Evolutionary conservation across 2,888 invertebrate genomes (phyloP), one percentile per base, ranked within the genome.

Genomic region (Scelioninae gen. 1): DNA sequence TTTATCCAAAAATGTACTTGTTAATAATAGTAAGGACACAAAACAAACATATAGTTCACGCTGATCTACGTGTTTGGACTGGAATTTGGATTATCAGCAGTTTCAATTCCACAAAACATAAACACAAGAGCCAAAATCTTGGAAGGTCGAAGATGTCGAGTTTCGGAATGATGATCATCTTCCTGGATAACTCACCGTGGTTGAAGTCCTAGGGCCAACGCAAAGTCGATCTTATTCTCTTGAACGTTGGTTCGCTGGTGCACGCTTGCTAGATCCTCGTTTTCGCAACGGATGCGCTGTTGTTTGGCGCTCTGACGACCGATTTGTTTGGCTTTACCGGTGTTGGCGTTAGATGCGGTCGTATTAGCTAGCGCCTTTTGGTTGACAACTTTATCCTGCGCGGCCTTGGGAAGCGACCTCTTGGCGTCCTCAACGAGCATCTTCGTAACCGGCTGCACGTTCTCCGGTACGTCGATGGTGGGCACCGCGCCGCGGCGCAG

Each of bases 141-240:
- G 23, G 23, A 23, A 23, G 23, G 23, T 23, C 23, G 23, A 23
- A 23, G 23, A 23, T 23, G 23, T 23, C 4, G 23, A 23, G 23
- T 1, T 23, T 23, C 2, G 4, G 23, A 23, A 23, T 23, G 23
- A 23, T 23, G 23, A 23, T 23, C 23, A 23, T 23, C 23, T n/a
- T n/a, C n/a, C n/a, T 49, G 49, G 9, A 13, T 13, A 83, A 92
- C 92, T 92, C 89, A 92, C 92, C 91, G 87, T 51, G 94, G 94
- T 84, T 93, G 93, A 53, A 94, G 91, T 15, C 94, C 94, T 34
- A 94, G 93, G 47, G 94, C 94, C 62, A 94, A 90, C 60, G 94
- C 91, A 55, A 94, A 93, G 82, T 93, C 94, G 87, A 94, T 93
- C 80, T 90, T 91, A 85, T 88, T 89, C 85, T 89, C 88, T 77